Evolutionary conservation across 2,113 vertebrate species (phyloP), one percentile per base, ranked within the genome.

Genomic region (Pomatorhinus ruficollis): DNA sequence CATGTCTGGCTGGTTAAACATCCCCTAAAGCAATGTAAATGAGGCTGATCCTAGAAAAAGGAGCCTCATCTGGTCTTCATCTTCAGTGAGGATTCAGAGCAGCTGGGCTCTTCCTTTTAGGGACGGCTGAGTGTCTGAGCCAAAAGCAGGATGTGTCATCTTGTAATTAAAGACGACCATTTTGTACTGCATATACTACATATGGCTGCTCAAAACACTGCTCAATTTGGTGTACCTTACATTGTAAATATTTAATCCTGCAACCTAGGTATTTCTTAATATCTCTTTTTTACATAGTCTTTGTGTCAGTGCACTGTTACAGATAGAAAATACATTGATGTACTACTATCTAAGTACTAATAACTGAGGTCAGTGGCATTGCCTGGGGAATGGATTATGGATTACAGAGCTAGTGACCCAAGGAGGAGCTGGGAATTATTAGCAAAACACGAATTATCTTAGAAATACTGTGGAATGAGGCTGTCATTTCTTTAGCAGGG

Each of bases 141-240:
- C 31, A 53, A 76, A 77, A 70, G 17, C 11, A 40, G 28, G 11
- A 10, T 49, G 15, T 5, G 1, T 40, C 0, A 0, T 27, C 30
- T 44, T 31, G 9, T 44, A 61, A 35, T 70, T 70, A 68, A 24
- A 83, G 14, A 35, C 33, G 16, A 23, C 57, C 5, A 25, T 35
- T 50, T 52, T 37, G 42, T 57, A 84, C 59, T 28, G 18, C 20
- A 54, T 50, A 31, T 53, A 30, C 27, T 70, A 78, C 57, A 40
- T 39, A 69, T 71, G 11, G 31, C 35, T 81, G 52, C 44, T 72
- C 63, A 86, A 64, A 80, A 77, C 19, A 39, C 44, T n/a, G 9
- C 42, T 39, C 9, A 52, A 1, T 72, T 54, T 83, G 42, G 3
- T 5, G 16, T 42, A 74, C 33, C 11, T 92, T 65, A 60, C 2